Conservation (phyloP, 2,797 vertebrate genomes). For the Clarias pachynema region DNA sequence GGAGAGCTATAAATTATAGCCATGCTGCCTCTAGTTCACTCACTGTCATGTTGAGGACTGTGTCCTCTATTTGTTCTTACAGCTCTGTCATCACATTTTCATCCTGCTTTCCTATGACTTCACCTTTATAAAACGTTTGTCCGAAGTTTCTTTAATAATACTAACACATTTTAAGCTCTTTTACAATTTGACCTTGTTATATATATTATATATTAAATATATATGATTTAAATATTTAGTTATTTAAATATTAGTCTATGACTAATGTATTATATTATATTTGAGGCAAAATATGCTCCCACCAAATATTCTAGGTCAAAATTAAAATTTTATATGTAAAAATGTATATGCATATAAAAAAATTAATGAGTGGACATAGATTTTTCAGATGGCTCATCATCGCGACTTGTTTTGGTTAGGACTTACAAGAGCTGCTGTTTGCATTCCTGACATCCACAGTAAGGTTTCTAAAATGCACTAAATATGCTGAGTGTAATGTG, state of each 20-base stretch:
- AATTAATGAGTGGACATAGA: neutral
- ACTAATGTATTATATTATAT: neutral
- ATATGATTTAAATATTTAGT: too few relatives aligned
- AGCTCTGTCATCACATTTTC: neutral
- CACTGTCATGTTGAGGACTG: constrained; percentile 10
- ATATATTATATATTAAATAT: too few relatives aligned
- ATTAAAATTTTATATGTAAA: constrained; percentile 2
- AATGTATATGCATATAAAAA: constrained; percentile 8
- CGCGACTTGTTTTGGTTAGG: neutral
- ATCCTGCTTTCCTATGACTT: constrained; percentile 23
- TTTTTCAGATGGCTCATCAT: constrained; percentile 12
- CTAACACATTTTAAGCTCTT: neutral
- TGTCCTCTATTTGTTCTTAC: constrained; percentile 38
- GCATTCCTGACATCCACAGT: neutral
- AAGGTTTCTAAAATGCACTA: neutral
- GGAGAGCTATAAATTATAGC: constrained; percentile 14
- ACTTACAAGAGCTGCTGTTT: constrained; percentile 7
- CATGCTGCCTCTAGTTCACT: constrained; percentile 13
- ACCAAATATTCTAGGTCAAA: neutral
- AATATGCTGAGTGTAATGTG: constrained; percentile 7
- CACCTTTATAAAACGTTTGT: neutral
- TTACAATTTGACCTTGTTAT: constrained; percentile 5
- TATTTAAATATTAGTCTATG: neutral
- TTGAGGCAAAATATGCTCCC: neutral
- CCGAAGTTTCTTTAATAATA: neutral